Percentiles rank a stretch among this genome's conserved stretches.
These are phyloP conservation scores for Apocheima hispidaria DNA, from an alignment of 2,888 invertebrate genomes.

Conservation along the genomic window DNA sequence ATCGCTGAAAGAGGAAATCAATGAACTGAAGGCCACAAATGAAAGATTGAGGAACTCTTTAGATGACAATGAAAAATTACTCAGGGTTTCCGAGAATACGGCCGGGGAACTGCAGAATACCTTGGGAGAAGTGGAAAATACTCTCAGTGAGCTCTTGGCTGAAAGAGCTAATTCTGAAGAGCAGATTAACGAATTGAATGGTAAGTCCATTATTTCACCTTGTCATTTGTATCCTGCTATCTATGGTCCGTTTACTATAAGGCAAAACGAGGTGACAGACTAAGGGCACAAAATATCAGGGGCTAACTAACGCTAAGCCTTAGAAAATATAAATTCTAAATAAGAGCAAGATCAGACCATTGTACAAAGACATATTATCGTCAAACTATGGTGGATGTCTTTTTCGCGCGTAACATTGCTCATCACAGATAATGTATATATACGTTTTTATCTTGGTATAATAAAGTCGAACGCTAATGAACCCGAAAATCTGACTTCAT, in stretches of 20 bases:
- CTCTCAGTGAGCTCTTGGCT: conserved; percentile 86
- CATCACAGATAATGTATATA: not conserved
- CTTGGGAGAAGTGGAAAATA: conserved; percentile 90
- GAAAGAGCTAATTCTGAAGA: conserved; percentile 80
- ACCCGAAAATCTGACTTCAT: not conserved
- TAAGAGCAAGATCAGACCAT: too few species aligned
- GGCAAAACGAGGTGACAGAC: too few species aligned
- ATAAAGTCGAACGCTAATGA: not conserved
- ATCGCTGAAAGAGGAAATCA: conserved; percentile 88
- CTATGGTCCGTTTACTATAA: not conserved
- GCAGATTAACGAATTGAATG: conserved; percentile 81
- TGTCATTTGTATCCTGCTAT: not conserved
- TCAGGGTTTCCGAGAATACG: conserved; percentile 90
- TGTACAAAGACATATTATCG: too few species aligned
- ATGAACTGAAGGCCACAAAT: conserved; percentile 82
- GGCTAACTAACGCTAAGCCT: too few species aligned
- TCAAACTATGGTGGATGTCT: too few species aligned
- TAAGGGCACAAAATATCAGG: too few species aligned
- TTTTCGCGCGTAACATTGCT: too few species aligned
- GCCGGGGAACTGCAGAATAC: conserved; percentile 93
- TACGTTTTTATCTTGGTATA: not conserved
- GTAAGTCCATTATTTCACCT: conserved; percentile 49
- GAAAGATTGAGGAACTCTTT: conserved; percentile 88
- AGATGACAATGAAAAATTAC: conserved; percentile 87
- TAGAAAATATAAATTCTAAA: too few species aligned